These are phyloP conservation scores for Falco rusticolus DNA, from an alignment of 2,797 vertebrate species.

Conservation along the genomic window DNA sequence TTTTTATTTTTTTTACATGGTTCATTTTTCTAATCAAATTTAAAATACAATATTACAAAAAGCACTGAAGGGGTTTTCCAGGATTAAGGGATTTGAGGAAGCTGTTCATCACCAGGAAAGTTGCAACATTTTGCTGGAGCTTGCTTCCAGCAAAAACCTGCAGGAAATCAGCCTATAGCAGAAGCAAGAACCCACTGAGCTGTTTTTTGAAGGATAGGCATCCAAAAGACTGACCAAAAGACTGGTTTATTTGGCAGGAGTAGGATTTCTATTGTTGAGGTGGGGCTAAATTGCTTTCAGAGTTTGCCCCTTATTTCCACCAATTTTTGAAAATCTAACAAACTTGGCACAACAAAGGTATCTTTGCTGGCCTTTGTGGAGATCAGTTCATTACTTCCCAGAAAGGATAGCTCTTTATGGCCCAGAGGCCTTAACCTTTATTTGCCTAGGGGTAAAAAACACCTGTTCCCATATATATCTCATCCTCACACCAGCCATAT, in stretches of 20 bases:
- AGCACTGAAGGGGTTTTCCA: not conserved
- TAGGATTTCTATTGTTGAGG: not conserved
- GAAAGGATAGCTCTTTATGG: not conserved
- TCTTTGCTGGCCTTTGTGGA: not conserved
- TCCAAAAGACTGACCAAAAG: not conserved
- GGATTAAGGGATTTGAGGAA: not conserved
- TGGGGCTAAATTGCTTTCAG: not conserved
- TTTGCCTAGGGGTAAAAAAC: not conserved
- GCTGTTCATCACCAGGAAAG: not conserved
- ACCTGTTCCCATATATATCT: not conserved
- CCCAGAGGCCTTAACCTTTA: not conserved
- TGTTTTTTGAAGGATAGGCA: not conserved
- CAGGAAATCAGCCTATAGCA: not conserved
- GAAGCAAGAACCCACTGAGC: not conserved
- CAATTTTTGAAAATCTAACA: not conserved
- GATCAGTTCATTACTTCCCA: not conserved
- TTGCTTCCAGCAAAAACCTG: not conserved
- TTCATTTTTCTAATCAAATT: not conserved
- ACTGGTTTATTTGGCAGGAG: not conserved
- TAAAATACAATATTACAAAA: not conserved
- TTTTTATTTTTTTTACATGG: not conserved
- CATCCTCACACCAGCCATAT: not conserved
- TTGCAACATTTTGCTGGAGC: not conserved
- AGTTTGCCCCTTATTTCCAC: not conserved
- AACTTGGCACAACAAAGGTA: not conserved